A percentile compares a stretch with the other conserved stretches of the same genome.
These are phyloP conservation scores for Cebus imitator DNA, from an alignment of 2,113 vertebrate species.

Conservation along the genomic window DNA sequence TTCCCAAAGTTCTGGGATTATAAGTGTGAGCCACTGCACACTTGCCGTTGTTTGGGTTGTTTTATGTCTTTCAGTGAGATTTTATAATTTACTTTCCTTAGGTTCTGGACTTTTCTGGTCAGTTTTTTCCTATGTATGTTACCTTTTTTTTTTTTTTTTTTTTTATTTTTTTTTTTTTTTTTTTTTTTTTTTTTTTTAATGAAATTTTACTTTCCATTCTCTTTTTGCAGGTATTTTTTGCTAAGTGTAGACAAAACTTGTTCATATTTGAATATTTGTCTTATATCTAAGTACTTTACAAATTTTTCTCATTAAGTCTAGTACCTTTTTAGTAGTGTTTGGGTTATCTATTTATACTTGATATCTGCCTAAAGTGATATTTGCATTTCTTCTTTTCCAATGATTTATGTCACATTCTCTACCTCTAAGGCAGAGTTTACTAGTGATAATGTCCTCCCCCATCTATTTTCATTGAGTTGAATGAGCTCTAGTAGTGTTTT, in stretches of 20 bases:
- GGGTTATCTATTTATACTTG: neutral
- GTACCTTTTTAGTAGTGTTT: neutral
- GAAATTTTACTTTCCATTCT: neutral
- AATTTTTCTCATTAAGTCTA: neutral
- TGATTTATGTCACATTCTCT: neutral
- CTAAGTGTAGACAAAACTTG: neutral
- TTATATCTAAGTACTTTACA: neutral
- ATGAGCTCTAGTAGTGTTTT: neutral
- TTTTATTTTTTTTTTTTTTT: conserved; percentile 17
- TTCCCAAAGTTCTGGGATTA: too few species aligned
- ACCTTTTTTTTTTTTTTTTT: conserved; percentile 1
- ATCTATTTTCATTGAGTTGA: neutral
- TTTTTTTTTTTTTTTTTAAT: conserved; percentile 16
- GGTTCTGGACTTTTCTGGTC: neutral
- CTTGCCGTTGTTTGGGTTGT: too few species aligned
- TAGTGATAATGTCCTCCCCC: neutral
- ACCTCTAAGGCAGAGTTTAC: neutral
- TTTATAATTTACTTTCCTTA: neutral
- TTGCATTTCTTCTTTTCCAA: neutral
- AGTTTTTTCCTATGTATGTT: neutral
- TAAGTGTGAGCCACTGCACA: too few species aligned
- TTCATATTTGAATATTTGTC: neutral
- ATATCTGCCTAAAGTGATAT: neutral
- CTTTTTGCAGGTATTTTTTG: neutral
- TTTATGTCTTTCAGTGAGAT: neutral